Base-by-base conservation (phyloP, 2,797 vertebrate species). In the Discoglossus pictus region DNA sequence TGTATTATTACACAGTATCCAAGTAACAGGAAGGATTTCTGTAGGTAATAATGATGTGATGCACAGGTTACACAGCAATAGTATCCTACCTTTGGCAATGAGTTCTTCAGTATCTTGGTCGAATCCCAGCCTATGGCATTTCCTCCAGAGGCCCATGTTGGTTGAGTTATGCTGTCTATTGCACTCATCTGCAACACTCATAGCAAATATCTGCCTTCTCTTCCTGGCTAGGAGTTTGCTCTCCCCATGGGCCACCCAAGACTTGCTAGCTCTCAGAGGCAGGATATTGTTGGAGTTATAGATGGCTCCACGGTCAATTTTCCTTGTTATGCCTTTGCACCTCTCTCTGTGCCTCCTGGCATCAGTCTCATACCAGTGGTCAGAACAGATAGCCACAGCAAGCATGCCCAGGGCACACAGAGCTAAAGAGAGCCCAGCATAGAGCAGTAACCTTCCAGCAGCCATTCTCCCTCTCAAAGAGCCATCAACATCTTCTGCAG, bases 311-410 rank as follows among this genome's bases (percentile, higher is more conserved):
- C 95, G 97, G 85, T 97, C 94, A 75, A 96, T 94, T 76, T 96
- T 93, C 79, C 95, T 93, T 68, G 93, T 94, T 76, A 97, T 93
- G 84, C 91, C 95, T 78, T 94, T 93, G 92, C 97, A 99, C 68
- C 96, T 89, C 80, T 98, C 97, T 67, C 93, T 82, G 87, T 99
- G 97, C 82, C 96, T 91, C 77, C 96, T 86, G 81, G 96, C 96
- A 87, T 99, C 96, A 25, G 97, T 99, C 83, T 99, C 96, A 7
- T 99, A 99, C 97, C 97, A 99, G 82, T 99, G 96, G 85, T 98
- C 96, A 18, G 97, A 98, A 84, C 96, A 97, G 85, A 98, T 92
- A 12, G 96, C 97, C 86, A 98, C 96, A 1, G 96, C 96, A 86
- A 99, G 90, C 96, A 99, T 98, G 76, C 92, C 96, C 78, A 99